A percentile compares a stretch with the other conserved stretches of the same genome.
These are phyloP conservation scores for Centropus unirufus DNA, from an alignment of 2,113 vertebrate genomes.

Conservation along the genomic window DNA sequence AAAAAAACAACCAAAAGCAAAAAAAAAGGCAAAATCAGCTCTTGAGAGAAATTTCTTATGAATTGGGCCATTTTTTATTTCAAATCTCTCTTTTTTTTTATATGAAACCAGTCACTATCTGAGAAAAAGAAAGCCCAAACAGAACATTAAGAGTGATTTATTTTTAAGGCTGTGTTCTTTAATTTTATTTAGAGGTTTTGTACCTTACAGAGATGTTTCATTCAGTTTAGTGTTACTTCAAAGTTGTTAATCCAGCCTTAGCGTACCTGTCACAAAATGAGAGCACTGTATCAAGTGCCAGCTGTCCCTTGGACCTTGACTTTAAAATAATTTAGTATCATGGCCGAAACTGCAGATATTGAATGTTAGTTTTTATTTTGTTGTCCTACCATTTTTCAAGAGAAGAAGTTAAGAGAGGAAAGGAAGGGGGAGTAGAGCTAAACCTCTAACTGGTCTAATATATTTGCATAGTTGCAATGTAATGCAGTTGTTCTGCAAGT, in stretches of 20 bases:
- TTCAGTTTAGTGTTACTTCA: not conserved
- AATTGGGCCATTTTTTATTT: not conserved
- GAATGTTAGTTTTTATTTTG: not conserved
- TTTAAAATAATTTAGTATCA: not conserved
- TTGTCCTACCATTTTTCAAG: not conserved
- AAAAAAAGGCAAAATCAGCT: not conserved
- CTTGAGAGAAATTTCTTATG: not conserved
- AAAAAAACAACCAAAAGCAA: no score
- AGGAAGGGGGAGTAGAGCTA: not conserved
- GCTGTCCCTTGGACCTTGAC: not conserved
- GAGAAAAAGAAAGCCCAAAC: not conserved
- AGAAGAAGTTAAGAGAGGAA: conserved; percentile 3
- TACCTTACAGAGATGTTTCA: not conserved
- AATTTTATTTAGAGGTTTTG: not conserved
- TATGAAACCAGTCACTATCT: not conserved
- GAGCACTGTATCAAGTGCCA: not conserved
- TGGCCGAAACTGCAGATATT: not conserved
- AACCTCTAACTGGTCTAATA: not conserved
- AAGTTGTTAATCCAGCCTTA: not conserved
- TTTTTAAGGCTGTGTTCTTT: not conserved
- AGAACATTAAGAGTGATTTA: not conserved
- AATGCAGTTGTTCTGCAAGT: not conserved
- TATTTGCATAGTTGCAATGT: not conserved
- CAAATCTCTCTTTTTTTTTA: not conserved
- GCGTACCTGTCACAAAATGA: not conserved